Conservation (phyloP, 1,140 invertebrate genomes). For the Drosophila subobscura region DNA sequence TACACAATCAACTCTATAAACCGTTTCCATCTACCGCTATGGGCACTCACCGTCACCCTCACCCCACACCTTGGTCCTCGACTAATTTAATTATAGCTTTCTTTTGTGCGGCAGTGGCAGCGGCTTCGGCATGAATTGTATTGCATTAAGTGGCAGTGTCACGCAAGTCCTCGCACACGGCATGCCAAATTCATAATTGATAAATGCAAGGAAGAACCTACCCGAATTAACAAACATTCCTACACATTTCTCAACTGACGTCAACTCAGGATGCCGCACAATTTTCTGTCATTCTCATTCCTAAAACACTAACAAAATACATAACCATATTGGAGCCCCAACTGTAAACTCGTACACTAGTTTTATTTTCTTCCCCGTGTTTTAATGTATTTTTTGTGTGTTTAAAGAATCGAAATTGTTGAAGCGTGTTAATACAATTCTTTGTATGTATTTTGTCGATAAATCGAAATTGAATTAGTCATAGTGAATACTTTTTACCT, state of each 20-base stretch:
- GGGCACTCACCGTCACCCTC: too few species aligned
- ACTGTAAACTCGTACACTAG: too few species aligned
- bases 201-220: conserved; percentile 4
- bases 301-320: too few species aligned
- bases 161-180: conserved; percentile 13
- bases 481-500: too few species aligned
- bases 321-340: too few species aligned
- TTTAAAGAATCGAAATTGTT: too few species aligned
- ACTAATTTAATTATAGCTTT: conserved; percentile 16
- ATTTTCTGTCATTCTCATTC: too few species aligned
- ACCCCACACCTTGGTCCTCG: neutral
- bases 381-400: too few species aligned
- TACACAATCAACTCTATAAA: conserved; percentile 13
- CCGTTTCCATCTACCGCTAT: neutral
- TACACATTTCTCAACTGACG: conserved; percentile 6
- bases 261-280: neutral
- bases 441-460: too few species aligned
- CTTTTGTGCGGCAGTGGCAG: conserved; percentile 1
- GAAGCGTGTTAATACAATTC: too few species aligned
- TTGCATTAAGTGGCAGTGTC: neutral
- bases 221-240: neutral
- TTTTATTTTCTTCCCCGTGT: too few species aligned
- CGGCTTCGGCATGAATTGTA: conserved; percentile 13
- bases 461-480: too few species aligned
- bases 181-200: conserved; percentile 23